Base-by-base conservation (phyloP, 2,797 vertebrate genomes). In the Sylvia borin region DNA sequence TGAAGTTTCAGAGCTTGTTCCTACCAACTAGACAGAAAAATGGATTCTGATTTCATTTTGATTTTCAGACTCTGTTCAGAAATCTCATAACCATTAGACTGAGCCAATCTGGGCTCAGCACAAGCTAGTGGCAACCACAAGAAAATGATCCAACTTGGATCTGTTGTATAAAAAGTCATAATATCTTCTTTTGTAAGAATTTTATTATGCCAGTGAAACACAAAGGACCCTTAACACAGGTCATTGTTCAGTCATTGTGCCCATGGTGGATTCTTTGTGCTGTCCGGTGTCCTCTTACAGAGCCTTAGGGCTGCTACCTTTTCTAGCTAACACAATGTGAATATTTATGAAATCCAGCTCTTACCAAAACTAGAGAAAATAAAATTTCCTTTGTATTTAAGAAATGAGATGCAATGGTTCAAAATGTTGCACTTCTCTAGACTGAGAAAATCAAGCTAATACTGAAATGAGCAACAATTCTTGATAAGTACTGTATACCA, bases 1-100 rank as follows among this genome's bases (percentile, higher is more conserved):
- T 96, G 78, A 90, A 85, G 57, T 88, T 61, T 93, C 55, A 53
- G 74, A 81, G 65, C 34, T 84, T 85, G 54, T 81, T 91, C 79
- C 78, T 88, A 91, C 84, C 34, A 65, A 16, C 42, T 83, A 74
- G 54, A 62, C 7, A 65, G 66, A 83, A 88, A 94, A 94, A 85
- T 47, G 32, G 54, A 58, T 78, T 88, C 66, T 85, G 68, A 74
- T 96, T 92, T 85, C 54, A 80, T 82, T 91, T 71, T 58, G 47
- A 32, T 68, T 85, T 67, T 75, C 55, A 70, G 67, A 22, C 34
- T 42, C 60, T 86, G 54, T 65, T 75, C 89, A 82, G 53, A 90
- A 90, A 79, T 29, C 48, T 91, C 68, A 74, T 88, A 92, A 78
- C 50, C 62, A 62, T 50, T 55, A 92, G 18, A 45, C 18, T 43